Conservation (phyloP, 2,113 vertebrate genomes). For the Vanacampus margaritifer region DNA sequence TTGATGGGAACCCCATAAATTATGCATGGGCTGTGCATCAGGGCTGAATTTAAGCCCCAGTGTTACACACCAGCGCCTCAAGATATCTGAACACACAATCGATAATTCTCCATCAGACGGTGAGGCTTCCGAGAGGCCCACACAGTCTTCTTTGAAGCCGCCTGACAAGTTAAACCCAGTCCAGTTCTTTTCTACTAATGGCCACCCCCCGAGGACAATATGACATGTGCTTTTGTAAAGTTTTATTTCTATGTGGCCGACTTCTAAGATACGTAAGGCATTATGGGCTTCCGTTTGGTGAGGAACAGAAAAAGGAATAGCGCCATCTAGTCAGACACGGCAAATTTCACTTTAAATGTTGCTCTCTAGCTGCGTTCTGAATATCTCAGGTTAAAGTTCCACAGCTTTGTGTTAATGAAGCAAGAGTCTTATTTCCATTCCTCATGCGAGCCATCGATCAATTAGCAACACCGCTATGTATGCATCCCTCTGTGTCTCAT, state of each 20-base stretch:
- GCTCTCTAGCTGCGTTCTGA: conserved; percentile 53
- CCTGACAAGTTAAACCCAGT: conserved; percentile 74
- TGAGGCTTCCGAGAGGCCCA: conserved; percentile 63
- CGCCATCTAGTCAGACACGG: conserved; percentile 11
- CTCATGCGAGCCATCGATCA: conserved; percentile 70
- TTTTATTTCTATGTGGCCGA: conserved; percentile 50
- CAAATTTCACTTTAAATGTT: conserved; percentile 30
- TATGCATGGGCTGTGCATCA: conserved; percentile 71
- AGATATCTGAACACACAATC: conserved; percentile 76
- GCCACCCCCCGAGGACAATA: conserved; percentile 54
- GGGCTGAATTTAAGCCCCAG: conserved; percentile 68
- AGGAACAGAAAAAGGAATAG: conserved; percentile 27
- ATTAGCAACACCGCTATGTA: conserved; percentile 64
- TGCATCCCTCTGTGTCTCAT: conserved; percentile 73
- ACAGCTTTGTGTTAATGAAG: conserved; percentile 66
- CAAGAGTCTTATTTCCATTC: conserved; percentile 65
- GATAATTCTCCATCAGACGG: conserved; percentile 73
- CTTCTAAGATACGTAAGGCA: conserved; percentile 36
- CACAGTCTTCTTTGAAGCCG: conserved; percentile 70
- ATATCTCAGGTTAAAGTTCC: conserved; percentile 50
- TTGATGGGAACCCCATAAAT: conserved; percentile 73
- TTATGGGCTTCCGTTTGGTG: conserved; percentile 33
- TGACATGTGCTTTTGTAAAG: conserved; percentile 47
- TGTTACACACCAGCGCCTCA: conserved; percentile 69
- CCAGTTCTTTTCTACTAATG: conserved; percentile 65